These are phyloP conservation scores for Callimorpha dominula DNA, from an alignment of 2,888 invertebrate species.

Conservation along the genomic window DNA sequence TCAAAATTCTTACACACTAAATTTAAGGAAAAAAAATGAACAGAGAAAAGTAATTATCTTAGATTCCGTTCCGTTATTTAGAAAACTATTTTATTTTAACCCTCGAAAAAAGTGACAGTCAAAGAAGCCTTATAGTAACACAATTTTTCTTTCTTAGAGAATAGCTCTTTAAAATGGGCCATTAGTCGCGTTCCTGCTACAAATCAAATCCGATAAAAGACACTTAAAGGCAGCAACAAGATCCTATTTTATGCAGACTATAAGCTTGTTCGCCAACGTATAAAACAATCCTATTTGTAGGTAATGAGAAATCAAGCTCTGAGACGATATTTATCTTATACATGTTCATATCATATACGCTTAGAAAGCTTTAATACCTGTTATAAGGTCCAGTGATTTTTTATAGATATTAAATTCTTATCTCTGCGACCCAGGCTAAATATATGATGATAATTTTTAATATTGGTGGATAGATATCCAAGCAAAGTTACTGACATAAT, in stretches of 20 bases:
- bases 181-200: too few relatives aligned
- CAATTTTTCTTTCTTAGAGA: not conserved
- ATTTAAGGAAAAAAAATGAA: not conserved
- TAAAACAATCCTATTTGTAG: too few relatives aligned
- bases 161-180: not conserved
- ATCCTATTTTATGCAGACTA: not conserved
- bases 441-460: conserved; percentile 37
- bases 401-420: conserved; percentile 48
- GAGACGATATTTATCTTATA: not conserved
- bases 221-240: not conserved
- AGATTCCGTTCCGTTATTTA: too few relatives aligned
- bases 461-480: conserved; percentile 26
- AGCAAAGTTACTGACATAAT: conserved; percentile 18
- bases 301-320: not conserved
- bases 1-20: not conserved
- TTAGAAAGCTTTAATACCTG: conserved; percentile 30
- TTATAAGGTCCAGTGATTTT: conserved; percentile 37
- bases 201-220: too few relatives aligned
- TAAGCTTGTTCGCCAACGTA: not conserved
- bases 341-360: conserved; percentile 7
- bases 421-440: conserved; percentile 38
- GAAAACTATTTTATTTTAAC: too few relatives aligned
- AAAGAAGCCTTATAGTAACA: not conserved
- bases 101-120: too few relatives aligned
- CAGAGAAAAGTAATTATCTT: not conserved